phyloP scores from a whole-genome alignment of 2,797 vertebrate genomes.

The Schizopygopsis pylzovi region DNA sequence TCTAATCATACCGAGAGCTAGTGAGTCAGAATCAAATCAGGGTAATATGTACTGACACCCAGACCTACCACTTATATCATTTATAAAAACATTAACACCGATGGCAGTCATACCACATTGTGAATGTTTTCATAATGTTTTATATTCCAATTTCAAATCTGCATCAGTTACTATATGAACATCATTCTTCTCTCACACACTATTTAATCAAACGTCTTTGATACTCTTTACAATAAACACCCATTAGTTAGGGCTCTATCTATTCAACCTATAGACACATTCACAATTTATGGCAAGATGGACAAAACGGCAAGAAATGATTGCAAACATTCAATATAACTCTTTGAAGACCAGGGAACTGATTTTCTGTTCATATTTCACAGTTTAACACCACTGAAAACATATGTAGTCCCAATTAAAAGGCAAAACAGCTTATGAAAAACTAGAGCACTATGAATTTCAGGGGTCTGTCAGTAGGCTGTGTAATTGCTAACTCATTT shows the following conservation, averaged over 20 bases:
- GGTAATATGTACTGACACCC: background rate
- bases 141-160: background rate
- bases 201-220: background rate
- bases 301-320: background rate
- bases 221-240: background rate
- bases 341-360: background rate
- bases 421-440: background rate
- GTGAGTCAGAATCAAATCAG: background rate
- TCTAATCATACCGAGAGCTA: background rate
- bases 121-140: background rate
- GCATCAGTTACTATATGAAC: background rate
- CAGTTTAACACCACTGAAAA: conserved; percentile 4
- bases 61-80: background rate
- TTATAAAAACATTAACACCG: background rate
- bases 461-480: conserved; percentile 29
- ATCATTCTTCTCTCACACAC: background rate
- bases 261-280: background rate
- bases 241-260: background rate
- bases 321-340: background rate
- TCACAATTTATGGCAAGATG: background rate
- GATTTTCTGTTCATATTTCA: conserved; percentile 6
- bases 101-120: no score
- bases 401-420: conserved; percentile 21
- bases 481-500: conserved; percentile 54
- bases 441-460: background rate